Evolutionary conservation across 1,140 invertebrate species (phyloP).

Genomic region (Sitophilus oryzae): DNA sequence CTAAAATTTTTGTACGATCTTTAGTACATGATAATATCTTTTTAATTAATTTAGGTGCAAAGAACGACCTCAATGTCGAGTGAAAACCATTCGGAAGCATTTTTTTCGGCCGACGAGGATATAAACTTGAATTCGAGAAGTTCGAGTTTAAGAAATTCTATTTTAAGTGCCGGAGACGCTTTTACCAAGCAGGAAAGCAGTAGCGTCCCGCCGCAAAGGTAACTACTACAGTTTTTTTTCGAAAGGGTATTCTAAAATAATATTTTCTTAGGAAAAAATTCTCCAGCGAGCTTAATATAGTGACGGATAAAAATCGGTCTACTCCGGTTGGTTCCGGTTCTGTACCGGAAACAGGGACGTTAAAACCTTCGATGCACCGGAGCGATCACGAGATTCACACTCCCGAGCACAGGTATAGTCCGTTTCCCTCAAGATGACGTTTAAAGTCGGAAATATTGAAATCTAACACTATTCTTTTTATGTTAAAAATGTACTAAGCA

Average conservation of each 20-base stretch:
- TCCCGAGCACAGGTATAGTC: conserved; percentile 45
- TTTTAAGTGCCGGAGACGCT: conserved; percentile 47
- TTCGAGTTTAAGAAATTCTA: conserved; percentile 60
- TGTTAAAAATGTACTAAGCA: too few relatives aligned
- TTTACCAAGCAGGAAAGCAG: conserved; percentile 46
- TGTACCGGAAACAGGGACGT: conserved; percentile 30
- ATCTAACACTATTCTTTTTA: not conserved
- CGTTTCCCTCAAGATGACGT: not conserved
- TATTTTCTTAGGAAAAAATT: conserved; percentile 42
- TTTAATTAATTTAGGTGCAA: conserved; percentile 49
- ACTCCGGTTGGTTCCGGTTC: conserved; percentile 31
- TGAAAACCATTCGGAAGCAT: conserved; percentile 84
- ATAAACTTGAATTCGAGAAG: conserved; percentile 55
- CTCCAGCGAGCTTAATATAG: conserved; percentile 48
- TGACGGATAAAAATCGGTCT: conserved; percentile 30
- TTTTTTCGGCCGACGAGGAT: conserved; percentile 87
- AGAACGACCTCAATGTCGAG: conserved; percentile 80
- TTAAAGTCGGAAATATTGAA: not conserved
- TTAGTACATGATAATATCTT: too few relatives aligned
- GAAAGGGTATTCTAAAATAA: not conserved
- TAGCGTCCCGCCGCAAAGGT: conserved; percentile 31
- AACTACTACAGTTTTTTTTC: not conserved
- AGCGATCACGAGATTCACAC: conserved; percentile 58
- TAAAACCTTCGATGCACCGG: conserved; percentile 48
- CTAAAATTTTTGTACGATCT: too few relatives aligned